A percentile compares a stretch with the other conserved stretches of the same genome.
These are phyloP conservation scores for Zygothrica quintamaculata DNA, from an alignment of 2,888 invertebrate genomes.

Conservation along the genomic window DNA sequence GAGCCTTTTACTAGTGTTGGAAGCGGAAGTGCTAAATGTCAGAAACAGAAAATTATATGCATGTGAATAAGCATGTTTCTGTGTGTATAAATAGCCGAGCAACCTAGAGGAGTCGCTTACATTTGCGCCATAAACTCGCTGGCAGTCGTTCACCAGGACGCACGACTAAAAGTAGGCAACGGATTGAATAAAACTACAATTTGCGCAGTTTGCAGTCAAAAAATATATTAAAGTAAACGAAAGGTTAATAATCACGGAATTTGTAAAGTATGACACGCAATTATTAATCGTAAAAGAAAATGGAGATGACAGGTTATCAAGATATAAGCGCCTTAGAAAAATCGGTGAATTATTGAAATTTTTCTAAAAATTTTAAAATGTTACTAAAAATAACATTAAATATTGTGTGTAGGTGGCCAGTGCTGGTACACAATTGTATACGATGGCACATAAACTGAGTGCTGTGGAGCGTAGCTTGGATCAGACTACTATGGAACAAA, in stretches of 20 bases:
- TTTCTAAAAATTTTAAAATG: too few species aligned
- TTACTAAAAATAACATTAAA: too few species aligned
- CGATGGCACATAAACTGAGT: constrained; percentile 90
- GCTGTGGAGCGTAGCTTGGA: constrained; percentile 87
- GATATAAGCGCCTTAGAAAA: constrained; percentile 81
- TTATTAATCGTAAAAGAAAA: constrained; percentile 27
- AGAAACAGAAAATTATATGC: constrained; percentile 12
- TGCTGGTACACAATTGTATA: constrained; percentile 90
- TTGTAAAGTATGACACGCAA: constrained; percentile 40
- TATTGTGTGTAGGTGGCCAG: constrained; percentile 87
- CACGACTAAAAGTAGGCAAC: constrained; percentile 55
- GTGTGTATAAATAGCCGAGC: constrained; percentile 70
- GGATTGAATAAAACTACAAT: constrained; percentile 14
- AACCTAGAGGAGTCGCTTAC: constrained; percentile 56
- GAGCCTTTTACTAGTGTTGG: constrained; percentile 29
- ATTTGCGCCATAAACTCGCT: constrained; percentile 37
- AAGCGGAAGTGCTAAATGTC: constrained; percentile 53
- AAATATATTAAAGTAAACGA: too few species aligned
- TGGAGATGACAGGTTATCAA: constrained; percentile 75
- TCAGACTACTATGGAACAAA: constrained; percentile 77
- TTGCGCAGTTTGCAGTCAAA: constrained; percentile 18
- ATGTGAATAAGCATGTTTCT: constrained; percentile 18
- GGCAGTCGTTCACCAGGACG: constrained; percentile 32
- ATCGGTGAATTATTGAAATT: constrained; percentile 78
- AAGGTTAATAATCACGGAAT: constrained; percentile 4